These are phyloP conservation scores for Cremastobaeus sp. DNA, from an alignment of 2,888 invertebrate species.

Conservation along the genomic window DNA sequence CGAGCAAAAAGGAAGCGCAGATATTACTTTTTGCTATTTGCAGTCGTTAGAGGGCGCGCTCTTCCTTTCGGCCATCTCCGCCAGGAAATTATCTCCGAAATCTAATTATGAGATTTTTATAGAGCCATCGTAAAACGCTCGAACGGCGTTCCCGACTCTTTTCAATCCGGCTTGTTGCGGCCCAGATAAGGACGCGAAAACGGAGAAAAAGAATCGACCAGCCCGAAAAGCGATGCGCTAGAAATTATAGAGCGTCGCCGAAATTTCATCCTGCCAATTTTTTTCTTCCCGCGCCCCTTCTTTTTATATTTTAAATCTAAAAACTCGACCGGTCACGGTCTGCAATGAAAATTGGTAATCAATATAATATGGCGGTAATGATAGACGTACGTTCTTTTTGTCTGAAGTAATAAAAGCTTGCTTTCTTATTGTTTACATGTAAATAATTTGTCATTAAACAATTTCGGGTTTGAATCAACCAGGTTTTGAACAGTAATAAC, in stretches of 20 bases:
- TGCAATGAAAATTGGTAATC: no score
- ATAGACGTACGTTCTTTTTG: no score
- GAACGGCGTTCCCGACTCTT: conserved; percentile 57
- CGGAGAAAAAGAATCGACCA: conserved; percentile 33
- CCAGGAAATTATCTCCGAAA: conserved; percentile 76
- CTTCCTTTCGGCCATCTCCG: conserved; percentile 58
- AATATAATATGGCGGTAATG: no score
- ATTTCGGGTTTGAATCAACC: no score
- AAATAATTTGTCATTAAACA: no score
- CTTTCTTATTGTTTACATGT: no score
- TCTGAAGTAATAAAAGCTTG: no score
- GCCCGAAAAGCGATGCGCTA: conserved; percentile 29
- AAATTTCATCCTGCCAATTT: conserved; percentile 29
- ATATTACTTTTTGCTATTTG: conserved; percentile 65
- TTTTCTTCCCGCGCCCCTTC: not conserved
- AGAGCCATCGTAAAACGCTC: conserved; percentile 77
- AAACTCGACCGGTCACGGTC: not conserved
- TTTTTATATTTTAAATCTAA: not conserved
- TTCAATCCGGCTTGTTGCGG: conserved; percentile 59
- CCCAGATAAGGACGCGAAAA: conserved; percentile 53
- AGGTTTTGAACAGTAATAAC: no score
- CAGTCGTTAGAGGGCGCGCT: conserved; percentile 40
- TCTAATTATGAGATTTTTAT: conserved; percentile 78
- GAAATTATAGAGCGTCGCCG: conserved; percentile 51
- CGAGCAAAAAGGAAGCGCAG: not conserved